Evolutionary conservation across 2,113 vertebrate genomes (phyloP), one percentile per base, ranked within the genome.

Genomic region (Oenanthe melanoleuca): DNA sequence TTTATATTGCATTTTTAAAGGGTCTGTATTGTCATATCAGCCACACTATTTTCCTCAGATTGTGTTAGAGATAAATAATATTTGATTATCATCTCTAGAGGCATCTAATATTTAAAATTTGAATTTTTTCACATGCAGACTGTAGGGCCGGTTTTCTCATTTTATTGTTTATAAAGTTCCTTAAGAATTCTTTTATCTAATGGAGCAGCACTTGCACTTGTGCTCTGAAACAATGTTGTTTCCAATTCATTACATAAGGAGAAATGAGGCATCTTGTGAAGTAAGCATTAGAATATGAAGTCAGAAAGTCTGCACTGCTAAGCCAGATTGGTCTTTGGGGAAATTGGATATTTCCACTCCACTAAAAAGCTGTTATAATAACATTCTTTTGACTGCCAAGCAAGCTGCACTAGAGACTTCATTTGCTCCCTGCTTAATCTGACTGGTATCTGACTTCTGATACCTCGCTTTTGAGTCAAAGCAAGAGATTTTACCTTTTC

Each of bases 261-360:
- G 67, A 93, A 97, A 93, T 86, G 84, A 92, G 80, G 80, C 60
- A 49, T 92, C 83, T 89, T 83, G 40, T 84, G 57, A 92, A 95
- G 55, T 64, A 86, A 91, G 73, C 65, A 67, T 71, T 72, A 72
- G 59, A 72, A 87, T 88, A 71, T 65, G 49, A 91, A 83, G 71
- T 72, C 70, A 89, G 47, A 84, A 91, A 67, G 80, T 44, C 60
- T 86, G 64, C 82, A 50, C 22, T 70, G 60, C 82, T 88, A 66
- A 88, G 47, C 67, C 72, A 71, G 80, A 78, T 83, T 73, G 52
- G 44, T 71, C 82, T 86, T 45, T 44, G 72, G 86, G 77, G 89
- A 94, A 84, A 92, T 5, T 50, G 80, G 47, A 11, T 86, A 50
- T 92, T 95, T 92, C 77, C 60, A 86, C 64, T 55, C 49, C 81